A percentile compares a stretch with the other conserved stretches of the same genome.
phyloP scores from a whole-genome alignment of 37 sponge, comb jelly and placozoan genomes.

The Crambe crambe region DNA sequence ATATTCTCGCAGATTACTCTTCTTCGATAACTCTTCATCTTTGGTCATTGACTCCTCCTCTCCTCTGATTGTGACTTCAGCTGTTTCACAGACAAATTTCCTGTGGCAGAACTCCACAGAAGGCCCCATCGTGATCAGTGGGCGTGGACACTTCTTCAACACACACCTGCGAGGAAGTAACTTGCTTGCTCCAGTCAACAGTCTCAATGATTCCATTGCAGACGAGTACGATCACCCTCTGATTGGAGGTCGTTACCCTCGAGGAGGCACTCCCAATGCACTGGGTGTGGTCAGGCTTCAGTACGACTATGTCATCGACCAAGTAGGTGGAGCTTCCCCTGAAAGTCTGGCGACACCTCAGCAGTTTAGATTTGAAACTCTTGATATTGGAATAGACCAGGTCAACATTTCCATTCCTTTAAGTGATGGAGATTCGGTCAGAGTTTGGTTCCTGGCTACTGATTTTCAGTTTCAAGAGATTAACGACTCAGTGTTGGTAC shows the following conservation, averaged over 20 bases:
- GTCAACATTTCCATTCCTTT: conserved; percentile 9
- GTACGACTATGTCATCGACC: conserved; percentile 43
- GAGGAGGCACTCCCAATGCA: conserved; percentile 65
- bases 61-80: conserved; percentile 51
- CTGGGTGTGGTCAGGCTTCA: conserved; percentile 52
- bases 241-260: conserved; percentile 44
- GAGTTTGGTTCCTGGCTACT: conserved; percentile 68
- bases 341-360: conserved; percentile 22
- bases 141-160: conserved; percentile 81
- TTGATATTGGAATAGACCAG: conserved; percentile 49
- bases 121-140: conserved; percentile 32
- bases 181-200: conserved; percentile 68
- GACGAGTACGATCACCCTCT: conserved; percentile 67
- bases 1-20: conserved; percentile 41
- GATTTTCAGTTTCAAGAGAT: conserved; percentile 41
- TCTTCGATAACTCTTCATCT: conserved; percentile 56
- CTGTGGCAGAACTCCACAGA: conserved; percentile 68
- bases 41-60: conserved; percentile 30
- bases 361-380: conserved; percentile 13
- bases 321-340: conserved; percentile 28
- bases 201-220: conserved; percentile 18
- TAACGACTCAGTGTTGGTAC: conserved; percentile 53
- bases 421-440: conserved; percentile 70
- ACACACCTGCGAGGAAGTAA: conserved; percentile 43
- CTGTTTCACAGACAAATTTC: conserved; percentile 40